A percentile compares a stretch with the other conserved stretches of the same genome.
Evolutionary conservation across 2,113 vertebrate genomes (phyloP).

Genomic region (Coregonus clupeaformis): DNA sequence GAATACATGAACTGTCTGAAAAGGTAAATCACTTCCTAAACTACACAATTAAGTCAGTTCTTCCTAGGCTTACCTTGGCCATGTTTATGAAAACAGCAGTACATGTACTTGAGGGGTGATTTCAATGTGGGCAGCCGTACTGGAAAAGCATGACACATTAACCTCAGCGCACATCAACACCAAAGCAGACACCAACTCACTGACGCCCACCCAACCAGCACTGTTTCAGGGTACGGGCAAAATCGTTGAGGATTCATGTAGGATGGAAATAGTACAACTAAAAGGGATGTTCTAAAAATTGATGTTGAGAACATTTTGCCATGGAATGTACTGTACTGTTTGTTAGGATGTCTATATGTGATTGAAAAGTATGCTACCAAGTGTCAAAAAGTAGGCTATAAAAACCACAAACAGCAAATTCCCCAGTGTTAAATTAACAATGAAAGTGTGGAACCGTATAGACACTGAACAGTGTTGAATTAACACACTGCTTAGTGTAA

Average conservation of each 20-base stretch:
- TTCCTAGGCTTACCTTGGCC: background rate
- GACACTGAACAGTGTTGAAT: background rate
- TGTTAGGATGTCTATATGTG: too few relatives aligned
- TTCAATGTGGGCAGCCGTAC: background rate
- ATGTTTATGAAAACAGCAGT: background rate
- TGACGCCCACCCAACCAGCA: background rate
- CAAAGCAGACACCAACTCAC: background rate
- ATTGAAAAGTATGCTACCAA: background rate
- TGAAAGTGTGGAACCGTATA: too few relatives aligned
- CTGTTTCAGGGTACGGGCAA: background rate
- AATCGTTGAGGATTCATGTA: background rate
- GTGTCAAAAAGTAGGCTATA: background rate
- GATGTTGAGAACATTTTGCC: background rate
- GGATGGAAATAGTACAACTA: background rate
- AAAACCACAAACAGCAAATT: background rate
- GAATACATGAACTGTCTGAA: too few relatives aligned
- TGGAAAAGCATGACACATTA: slow-evolving; percentile 1
- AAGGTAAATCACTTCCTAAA: background rate
- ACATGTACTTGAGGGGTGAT: background rate
- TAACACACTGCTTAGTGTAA: too few relatives aligned
- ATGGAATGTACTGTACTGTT: too few relatives aligned
- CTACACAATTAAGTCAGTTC: background rate
- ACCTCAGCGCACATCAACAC: background rate
- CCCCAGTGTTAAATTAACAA: background rate
- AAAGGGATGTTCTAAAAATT: background rate